These are phyloP conservation scores for Nesogale talazaci DNA, from an alignment of 2,113 vertebrate genomes.

Conservation along the genomic window DNA sequence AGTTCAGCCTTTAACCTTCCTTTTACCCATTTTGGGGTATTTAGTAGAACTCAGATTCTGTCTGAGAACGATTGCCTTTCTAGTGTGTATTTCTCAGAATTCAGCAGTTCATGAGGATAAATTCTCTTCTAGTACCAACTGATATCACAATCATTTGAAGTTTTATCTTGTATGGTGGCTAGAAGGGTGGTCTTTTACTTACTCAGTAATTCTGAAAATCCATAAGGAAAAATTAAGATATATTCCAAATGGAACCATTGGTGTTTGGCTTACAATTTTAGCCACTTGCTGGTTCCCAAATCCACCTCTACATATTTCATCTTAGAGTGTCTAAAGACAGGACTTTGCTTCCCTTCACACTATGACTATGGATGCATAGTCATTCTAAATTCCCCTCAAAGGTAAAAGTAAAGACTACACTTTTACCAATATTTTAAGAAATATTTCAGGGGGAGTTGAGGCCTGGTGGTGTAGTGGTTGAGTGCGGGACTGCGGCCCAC, in stretches of 20 bases:
- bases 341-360: neutral
- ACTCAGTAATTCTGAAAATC: neutral
- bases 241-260: neutral
- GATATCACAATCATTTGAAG: neutral
- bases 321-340: neutral
- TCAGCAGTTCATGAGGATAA: neutral
- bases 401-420: neutral
- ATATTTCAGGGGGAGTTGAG: neutral
- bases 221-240: neutral
- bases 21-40: neutral
- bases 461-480: too few species aligned
- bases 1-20: neutral
- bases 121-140: neutral
- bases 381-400: too few species aligned
- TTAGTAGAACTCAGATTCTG: neutral
- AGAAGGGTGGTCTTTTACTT: too few species aligned
- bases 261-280: neutral
- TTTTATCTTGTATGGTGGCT: neutral
- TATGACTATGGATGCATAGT: neutral
- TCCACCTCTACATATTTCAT: neutral
- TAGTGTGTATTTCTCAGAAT: neutral
- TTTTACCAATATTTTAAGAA: neutral
- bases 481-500: too few species aligned
- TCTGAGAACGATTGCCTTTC: neutral
- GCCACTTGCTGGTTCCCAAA: neutral